Base-by-base conservation (phyloP, 1,140 invertebrate species). In the Cheumatopsyche charites region DNA sequence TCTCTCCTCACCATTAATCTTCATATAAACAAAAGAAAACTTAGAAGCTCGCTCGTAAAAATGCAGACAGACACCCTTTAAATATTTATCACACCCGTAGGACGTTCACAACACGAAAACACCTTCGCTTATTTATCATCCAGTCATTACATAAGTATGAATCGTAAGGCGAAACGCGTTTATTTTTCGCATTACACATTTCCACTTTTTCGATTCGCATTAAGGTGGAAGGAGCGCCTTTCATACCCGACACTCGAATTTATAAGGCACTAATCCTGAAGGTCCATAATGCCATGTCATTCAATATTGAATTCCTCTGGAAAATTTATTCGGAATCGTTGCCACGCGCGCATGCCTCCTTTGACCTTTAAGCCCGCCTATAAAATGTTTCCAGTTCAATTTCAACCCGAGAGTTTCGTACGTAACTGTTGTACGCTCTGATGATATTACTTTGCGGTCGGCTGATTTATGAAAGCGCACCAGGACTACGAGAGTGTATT, bases 221-320 rank as follows among this genome's bases (percentile, higher is more conserved):
- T 3, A 4, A 9, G n/a, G n/a, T n/a, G n/a, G n/a, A n/a, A n/a
- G 3, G 29, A 4, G 29, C 29, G 29, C 29, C 47, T 13, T 47
- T 17, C 15, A 52, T 9, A 52, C 15, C 9, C 47, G 47, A 17
- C 47, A 1, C 15, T 17, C n/a, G n/a, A 19, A 52, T 52, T 52
- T 17, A 19, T 36, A 19, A 13, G 45, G 45, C 15, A 52, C 47
- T 52, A 52, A 52, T 52, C 9, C 47, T 52, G 9, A 52, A 17
- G 47, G 47, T 52, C 47, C 15, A 52, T 52, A 52, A 52, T 52
- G 47, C 15, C 47, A 17, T 52, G 47, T 52, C 47, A 52, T 52
- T 52, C 47, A 29, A 62, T 62, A 62, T 62, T 62, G 26, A 62
- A 62, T 62, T 62, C 58, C 58, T 62, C 9, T 3, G 58, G 58